A percentile compares a stretch with the other conserved stretches of the same genome.
These are phyloP conservation scores for Leucoptera coffeella DNA, from an alignment of 2,888 invertebrate genomes.

Conservation along the genomic window DNA sequence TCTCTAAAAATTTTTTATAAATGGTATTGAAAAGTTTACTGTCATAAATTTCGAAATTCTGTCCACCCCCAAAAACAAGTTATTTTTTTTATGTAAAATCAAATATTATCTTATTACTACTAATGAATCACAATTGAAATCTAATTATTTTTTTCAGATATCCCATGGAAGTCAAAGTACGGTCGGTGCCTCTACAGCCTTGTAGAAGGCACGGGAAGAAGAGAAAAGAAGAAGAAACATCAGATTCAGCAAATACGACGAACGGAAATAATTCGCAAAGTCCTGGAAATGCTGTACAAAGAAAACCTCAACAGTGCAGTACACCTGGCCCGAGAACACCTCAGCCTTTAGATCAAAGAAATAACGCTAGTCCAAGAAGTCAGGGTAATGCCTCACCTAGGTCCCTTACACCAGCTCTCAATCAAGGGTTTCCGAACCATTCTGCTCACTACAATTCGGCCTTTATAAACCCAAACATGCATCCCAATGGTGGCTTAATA, in stretches of 20 bases:
- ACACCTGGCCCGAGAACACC: constrained; percentile 35
- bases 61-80: no score
- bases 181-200: constrained; percentile 78
- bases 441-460: constrained; percentile 31
- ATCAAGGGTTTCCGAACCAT: constrained; percentile 33
- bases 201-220: constrained; percentile 76
- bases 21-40: no score
- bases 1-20: no score
- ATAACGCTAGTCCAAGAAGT: constrained; percentile 35
- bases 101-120: no score
- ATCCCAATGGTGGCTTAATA: constrained; percentile 34
- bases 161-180: constrained; percentile 79
- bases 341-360: constrained; percentile 30
- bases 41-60: no score
- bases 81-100: no score
- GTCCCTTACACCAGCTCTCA: constrained; percentile 29
- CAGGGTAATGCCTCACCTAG: constrained; percentile 56
- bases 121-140: no score
- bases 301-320: constrained; percentile 20
- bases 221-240: constrained; percentile 64
- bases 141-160: constrained; percentile 69
- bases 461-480: constrained; percentile 40
- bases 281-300: constrained; percentile 21
- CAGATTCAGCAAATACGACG: constrained; percentile 26
- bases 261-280: constrained; percentile 18